Base-by-base conservation (phyloP, 2,797 vertebrate genomes). In the Yasuhikotakia modesta region DNA sequence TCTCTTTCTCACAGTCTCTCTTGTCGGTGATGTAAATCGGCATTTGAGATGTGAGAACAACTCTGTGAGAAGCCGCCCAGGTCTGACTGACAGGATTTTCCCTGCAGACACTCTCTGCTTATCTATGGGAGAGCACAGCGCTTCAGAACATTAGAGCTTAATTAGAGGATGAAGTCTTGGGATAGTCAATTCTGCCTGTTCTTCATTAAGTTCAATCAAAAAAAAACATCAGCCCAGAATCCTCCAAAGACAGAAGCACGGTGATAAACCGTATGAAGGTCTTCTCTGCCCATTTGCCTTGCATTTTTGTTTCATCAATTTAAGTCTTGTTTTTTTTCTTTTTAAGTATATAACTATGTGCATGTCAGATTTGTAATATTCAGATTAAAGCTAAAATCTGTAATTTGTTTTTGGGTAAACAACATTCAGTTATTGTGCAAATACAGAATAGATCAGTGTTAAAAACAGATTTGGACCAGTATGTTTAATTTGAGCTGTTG, bases 21-120 rank as follows among this genome's bases (percentile, higher is more conserved):
- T 70, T 76, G 73, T 83, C 76, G 55, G 39, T 72, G 55, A 22
- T 67, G 58, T 80, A 78, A 79, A 79, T 80, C 74, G 68, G 60
- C 53, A 61, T 79, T 76, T 76, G 48, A 76, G 60, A 57, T 52
- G 46, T 50, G 63, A 17, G 64, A 79, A 70, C 43, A 64, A 50
- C 72, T 72, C 30, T 67, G 66, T 65, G 52, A 79, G 70, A 72
- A 50, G 27, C 30, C 19, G 66, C 64, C 75, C 71, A 80, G 60
- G 32, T 50, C 79, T 60, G 73, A 61, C 80, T 71, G 74, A 52
- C 48, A 67, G 61, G 70, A 82, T 84, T 80, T 65, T 63, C 66
- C 53, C 70, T 61, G 65, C 21, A 70, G 80, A 71, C 61, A 50
- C 19, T 35, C 46, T 2, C n/a, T 14, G 27, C 43, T 84, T 79